These are phyloP conservation scores for Sebastolobus altivelis DNA, from an alignment of 2,797 vertebrate species.

Conservation along the genomic window DNA sequence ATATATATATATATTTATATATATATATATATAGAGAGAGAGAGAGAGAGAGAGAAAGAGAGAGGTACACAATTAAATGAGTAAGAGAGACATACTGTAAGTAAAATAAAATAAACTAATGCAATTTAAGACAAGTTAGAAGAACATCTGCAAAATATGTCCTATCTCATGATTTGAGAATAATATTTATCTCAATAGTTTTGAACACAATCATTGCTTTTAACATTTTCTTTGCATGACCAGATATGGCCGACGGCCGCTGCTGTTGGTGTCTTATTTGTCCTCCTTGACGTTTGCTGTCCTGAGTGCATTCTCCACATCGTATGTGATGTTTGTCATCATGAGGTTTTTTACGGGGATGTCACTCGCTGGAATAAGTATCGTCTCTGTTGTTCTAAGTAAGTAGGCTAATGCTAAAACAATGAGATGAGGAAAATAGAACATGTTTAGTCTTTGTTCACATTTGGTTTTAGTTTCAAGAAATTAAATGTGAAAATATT, in stretches of 20 bases:
- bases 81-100: not conserved
- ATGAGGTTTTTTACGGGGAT: constrained; percentile 80
- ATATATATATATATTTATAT: not conserved
- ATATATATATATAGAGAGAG: no score
- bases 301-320: constrained; percentile 73
- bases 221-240: not conserved
- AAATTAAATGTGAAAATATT: not conserved
- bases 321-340: constrained; percentile 73
- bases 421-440: not conserved
- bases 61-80: not conserved
- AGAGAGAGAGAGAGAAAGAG: no score
- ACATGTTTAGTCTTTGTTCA: not conserved
- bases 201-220: not conserved
- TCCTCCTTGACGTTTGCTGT: constrained; percentile 62
- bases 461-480: not conserved
- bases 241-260: constrained; percentile 73
- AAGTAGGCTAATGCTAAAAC: constrained; percentile 17
- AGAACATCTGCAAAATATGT: not conserved
- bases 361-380: constrained; percentile 74
- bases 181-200: not conserved
- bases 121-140: no score
- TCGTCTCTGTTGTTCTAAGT: constrained; percentile 76
- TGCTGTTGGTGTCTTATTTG: constrained; percentile 74
- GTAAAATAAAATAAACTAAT: no score
- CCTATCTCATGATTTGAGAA: not conserved